Base-by-base conservation (phyloP, 2,888 invertebrate genomes). In the Piscicola geometra region DNA sequence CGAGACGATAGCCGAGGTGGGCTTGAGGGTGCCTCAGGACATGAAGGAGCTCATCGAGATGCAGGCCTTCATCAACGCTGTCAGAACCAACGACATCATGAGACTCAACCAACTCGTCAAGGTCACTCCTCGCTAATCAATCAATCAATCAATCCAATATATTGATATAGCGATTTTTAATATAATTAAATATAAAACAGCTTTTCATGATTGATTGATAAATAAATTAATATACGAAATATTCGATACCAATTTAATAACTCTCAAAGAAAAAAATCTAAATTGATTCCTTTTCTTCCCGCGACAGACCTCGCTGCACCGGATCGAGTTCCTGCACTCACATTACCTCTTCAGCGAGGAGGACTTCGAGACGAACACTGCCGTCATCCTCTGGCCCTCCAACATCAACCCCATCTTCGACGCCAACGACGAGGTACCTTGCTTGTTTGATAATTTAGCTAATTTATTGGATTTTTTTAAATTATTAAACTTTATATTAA, bases 381-480 rank as follows among this genome's bases (percentile, higher is more conserved):
- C 87, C 66, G 92, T 93, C 0, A 90, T 95, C 0, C 90, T 90
- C 80, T 94, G 94, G 94, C 86, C 93, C 0, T 89, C 89, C 78
- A 88, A 90, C 52, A 93, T 95, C 71, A 90, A 90, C 82, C 90
- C 91, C 0, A 89, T 93, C 76, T 91, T 94, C 82, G 92, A 93
- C 47, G 89, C 89, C 81, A 93, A 93, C 84, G 91, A 92, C 71
- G 89, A 85, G 80, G 86, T 85, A 80, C 76, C 79, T 41, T 9
- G 41, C 15, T 15, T 9, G 5, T 5, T 41, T 41, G 5, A 15
- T 15, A 5, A 5, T 41, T 41, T 9, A 41, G 60, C n/a, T 56
- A 56, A 25, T 56, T 5, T 56, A 18, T 18, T 56, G 60, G 21
- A 15, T 47, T 47, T n/a, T n/a, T n/a, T n/a, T n/a, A n/a, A n/a